Evolutionary conservation across 2,113 vertebrate genomes (phyloP), one percentile per base, ranked within the genome.

Genomic region (Hydropotes inermis): DNA sequence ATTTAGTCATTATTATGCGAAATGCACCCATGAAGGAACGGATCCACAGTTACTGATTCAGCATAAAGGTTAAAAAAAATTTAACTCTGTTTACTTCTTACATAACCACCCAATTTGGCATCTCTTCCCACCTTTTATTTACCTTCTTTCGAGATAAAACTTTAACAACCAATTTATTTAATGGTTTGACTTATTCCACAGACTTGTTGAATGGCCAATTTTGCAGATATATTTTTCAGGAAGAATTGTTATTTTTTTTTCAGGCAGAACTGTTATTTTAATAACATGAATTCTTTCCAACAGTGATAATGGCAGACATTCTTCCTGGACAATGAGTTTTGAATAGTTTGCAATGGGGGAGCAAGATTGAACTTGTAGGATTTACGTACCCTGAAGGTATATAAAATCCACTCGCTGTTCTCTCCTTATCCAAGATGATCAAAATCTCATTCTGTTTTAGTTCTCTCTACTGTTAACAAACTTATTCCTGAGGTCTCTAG

Each of bases 91-190:
- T 85, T 97, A 57, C 43, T 64, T 89, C 43, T 61, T 91, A 58
- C 33, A 87, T 93, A 89, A 47, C 8, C 58, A 82, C 27, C 6
- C 30, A 67, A 33, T 76, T 92, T 50, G 47, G 54, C 19, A 76
- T 74, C 14, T 7, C 61, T 89, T 92, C 13, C 2, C 14, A 39
- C 54, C 45, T 78, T 85, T 81, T 81, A 45, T 67, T 93, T 89
- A 13, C 16, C 52, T 92, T 52, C 61, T 92, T 98, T 97, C 92
- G 45, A 95, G 94, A 64, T 81, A 64, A 91, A 86, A 95, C 36
- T 87, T 97, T 74, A 90, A 81, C 78, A 87, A 96, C n/a, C 78
- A 89, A 58, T 96, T 91, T 96, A 74, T 89, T 70, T 91, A 97
- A 95, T 89, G 47, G n/a, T 7, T 50, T 97, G 45, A 83, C 36